Evolutionary conservation across 2,113 vertebrate species (phyloP).

Genomic region (Indicator maculatus): DNA sequence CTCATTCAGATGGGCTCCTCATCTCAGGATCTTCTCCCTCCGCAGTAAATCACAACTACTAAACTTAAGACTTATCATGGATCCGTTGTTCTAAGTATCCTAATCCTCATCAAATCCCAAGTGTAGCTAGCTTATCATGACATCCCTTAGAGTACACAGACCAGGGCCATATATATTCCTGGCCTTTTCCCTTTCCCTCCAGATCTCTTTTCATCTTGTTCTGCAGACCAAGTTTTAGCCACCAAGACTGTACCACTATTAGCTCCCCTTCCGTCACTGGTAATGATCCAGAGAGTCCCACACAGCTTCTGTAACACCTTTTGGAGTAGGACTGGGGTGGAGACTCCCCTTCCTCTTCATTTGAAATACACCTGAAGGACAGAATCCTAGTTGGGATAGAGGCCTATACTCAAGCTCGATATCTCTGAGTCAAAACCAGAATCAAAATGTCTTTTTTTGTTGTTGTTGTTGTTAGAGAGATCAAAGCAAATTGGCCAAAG

Average conservation of each 20-base stretch:
- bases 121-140: background rate
- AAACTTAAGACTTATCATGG: background rate
- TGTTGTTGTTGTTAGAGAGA: background rate
- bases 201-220: background rate
- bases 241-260: background rate
- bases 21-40: background rate
- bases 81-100: background rate
- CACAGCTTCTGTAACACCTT: background rate
- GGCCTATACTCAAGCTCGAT: background rate
- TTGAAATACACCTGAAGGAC: background rate
- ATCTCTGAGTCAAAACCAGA: background rate
- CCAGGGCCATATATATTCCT: background rate
- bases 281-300: background rate
- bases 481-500: slow-evolving; percentile 42
- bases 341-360: background rate
- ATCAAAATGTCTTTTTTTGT: background rate
- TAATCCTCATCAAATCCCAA: background rate
- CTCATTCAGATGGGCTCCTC: background rate
- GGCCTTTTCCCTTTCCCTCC: background rate
- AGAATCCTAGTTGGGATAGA: background rate
- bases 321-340: background rate
- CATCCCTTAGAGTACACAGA: background rate
- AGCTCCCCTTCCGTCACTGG: background rate
- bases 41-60: background rate
- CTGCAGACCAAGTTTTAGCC: background rate